Evolutionary conservation across 2,797 vertebrate species (phyloP).

Genomic region (Clarias platycephalus): DNA sequence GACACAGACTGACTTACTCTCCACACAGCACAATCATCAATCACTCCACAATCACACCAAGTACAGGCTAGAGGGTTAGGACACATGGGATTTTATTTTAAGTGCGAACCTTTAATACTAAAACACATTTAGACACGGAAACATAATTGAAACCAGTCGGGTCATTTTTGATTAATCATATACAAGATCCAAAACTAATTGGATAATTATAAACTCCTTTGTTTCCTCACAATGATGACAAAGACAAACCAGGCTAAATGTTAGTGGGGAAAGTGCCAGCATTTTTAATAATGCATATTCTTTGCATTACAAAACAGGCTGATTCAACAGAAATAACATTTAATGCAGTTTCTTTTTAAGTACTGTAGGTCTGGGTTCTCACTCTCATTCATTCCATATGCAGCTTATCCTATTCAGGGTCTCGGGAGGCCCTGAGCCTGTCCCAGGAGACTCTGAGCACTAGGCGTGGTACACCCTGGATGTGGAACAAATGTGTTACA

Average conservation of each 20-base stretch:
- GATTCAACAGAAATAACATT: not conserved
- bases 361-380: too few species aligned
- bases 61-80: not conserved
- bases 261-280: not conserved
- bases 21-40: not conserved
- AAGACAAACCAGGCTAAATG: not conserved
- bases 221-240: not conserved
- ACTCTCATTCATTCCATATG: too few species aligned
- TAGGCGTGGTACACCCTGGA: too few species aligned
- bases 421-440: too few species aligned
- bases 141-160: not conserved
- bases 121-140: not conserved
- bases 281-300: not conserved
- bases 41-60: constrained; percentile 6
- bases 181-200: not conserved
- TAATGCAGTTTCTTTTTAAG: not conserved
- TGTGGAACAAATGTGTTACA: too few species aligned
- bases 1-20: constrained; percentile 9
- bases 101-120: not conserved
- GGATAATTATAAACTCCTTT: not conserved
- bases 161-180: not conserved
- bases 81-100: not conserved
- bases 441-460: too few species aligned
- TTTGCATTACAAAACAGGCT: not conserved
- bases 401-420: too few species aligned